Evolutionary conservation across 2,113 vertebrate genomes (phyloP), one percentile per base, ranked within the genome.

Genomic region (Notarius lentiginosus): DNA sequence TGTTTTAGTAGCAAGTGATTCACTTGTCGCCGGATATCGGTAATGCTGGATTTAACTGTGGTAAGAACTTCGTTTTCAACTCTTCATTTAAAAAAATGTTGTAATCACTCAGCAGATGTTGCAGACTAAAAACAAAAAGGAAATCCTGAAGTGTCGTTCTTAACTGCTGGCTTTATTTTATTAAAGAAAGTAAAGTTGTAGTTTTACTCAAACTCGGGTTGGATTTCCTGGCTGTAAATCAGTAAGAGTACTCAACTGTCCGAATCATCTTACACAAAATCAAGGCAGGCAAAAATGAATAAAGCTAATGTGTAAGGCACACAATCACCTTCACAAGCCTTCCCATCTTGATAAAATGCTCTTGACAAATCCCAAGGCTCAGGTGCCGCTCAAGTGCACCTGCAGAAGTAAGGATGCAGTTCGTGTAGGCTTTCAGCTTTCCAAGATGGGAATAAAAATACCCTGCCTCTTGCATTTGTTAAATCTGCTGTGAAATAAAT

Each of bases 331-430:
- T 89, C 90, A 63, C 86, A 86, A 41, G 75, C 58, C 80, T 68
- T 90, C 73, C 7, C 61, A 76, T 73, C 84, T 88, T 87, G 66
- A 89, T 90, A 90, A 90, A 87, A 76, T 84, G 89, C 79, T 65
- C 86, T 91, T 85, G 60, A 89, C 76, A 91, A 89, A 90, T 89
- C 89, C 83, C 77, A 81, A 60, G 2, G 77, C 86, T 79, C 27
- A 83, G 88, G 30, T 72, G 85, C 68, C 47, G 47, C 82, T 76
- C 86, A 47, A 47, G 80, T 65, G 55, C 92, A 94, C 92, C 92
- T 93, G 92, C 90, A 92, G 83, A 89, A 92, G 79, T 89, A 91
- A 73, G 77, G 86, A 87, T 68, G 34, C 53, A 53, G 61, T 85
- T 7, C n/a, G 41, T 63, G 53, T 83, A 83, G 60, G 22, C 80